Percentiles rank a stretch among this genome's conserved stretches.
Conservation (phyloP, 2,113 vertebrate species). For the Camelus dromedarius region DNA sequence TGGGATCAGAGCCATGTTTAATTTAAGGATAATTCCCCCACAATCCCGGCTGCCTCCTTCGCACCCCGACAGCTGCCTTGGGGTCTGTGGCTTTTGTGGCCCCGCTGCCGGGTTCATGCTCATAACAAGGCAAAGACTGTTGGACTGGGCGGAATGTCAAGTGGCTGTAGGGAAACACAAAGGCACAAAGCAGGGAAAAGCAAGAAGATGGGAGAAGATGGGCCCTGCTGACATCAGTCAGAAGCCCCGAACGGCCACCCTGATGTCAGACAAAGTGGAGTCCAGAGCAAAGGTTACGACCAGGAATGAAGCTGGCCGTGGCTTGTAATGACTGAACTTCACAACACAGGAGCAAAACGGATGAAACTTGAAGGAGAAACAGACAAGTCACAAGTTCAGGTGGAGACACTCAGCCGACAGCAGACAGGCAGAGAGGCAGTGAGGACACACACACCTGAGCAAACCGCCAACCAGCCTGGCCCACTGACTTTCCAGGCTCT, state of each 20-base stretch:
- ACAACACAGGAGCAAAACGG: not conserved
- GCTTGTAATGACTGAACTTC: not conserved
- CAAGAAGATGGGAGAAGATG: too few relatives aligned
- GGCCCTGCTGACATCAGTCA: too few relatives aligned
- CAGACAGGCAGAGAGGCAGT: not conserved
- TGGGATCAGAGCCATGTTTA: too few relatives aligned
- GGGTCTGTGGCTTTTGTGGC: not conserved
- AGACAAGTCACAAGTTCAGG: not conserved
- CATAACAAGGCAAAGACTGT: not conserved
- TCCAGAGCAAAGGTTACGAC: not conserved
- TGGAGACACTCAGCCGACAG: not conserved
- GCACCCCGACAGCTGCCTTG: fast-evolving
- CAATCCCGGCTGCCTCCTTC: fast-evolving
- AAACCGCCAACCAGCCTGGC: fast-evolving
- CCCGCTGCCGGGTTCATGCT: not conserved
- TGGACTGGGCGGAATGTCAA: not conserved
- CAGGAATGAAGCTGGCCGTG: not conserved
- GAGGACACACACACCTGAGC: too few relatives aligned
- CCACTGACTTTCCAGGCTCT: fast-evolving
- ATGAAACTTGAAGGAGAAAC: too few relatives aligned
- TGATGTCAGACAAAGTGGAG: not conserved
- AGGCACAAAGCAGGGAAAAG: not conserved
- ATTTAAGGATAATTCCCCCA: not conserved
- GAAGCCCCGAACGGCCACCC: not conserved
- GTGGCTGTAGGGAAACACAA: not conserved